Percentiles rank a stretch among this genome's conserved stretches.
Conservation (phyloP, 35 echinoderm and acorn worm genomes). For the Patiria miniata region DNA sequence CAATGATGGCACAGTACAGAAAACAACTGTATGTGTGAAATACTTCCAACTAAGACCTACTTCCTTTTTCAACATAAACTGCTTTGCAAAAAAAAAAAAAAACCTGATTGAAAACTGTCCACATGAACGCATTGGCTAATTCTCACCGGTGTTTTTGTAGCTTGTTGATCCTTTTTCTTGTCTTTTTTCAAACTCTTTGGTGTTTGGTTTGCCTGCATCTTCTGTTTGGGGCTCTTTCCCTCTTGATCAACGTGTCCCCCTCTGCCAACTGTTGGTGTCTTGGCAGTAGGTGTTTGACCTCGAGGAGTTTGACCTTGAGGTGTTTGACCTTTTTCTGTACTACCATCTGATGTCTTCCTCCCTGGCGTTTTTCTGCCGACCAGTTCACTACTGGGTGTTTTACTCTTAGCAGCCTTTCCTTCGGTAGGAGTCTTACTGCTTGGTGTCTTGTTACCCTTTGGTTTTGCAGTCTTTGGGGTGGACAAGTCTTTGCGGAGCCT, state of each 20-base stretch:
- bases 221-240: background rate
- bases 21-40: too few species aligned
- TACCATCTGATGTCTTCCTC: background rate
- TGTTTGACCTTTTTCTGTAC: background rate
- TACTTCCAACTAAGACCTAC: too few species aligned
- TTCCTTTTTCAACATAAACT: too few species aligned
- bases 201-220: background rate
- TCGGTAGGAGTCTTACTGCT: too few species aligned
- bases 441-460: too few species aligned
- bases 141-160: background rate
- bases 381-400: background rate
- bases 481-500: background rate
- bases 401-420: background rate
- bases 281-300: background rate
- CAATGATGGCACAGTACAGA: too few species aligned
- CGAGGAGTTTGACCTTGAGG: background rate
- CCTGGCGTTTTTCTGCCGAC: background rate
- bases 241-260: background rate
- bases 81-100: background rate
- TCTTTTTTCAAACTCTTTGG: constrained; percentile 10
- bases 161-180: background rate
- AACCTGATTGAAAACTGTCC: background rate
- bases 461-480: too few species aligned
- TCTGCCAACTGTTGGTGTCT: background rate
- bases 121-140: background rate